Percentiles rank a stretch among this genome's conserved stretches.
These are phyloP conservation scores for Corvus cornix DNA, from an alignment of 2,113 vertebrate species.

Conservation along the genomic window DNA sequence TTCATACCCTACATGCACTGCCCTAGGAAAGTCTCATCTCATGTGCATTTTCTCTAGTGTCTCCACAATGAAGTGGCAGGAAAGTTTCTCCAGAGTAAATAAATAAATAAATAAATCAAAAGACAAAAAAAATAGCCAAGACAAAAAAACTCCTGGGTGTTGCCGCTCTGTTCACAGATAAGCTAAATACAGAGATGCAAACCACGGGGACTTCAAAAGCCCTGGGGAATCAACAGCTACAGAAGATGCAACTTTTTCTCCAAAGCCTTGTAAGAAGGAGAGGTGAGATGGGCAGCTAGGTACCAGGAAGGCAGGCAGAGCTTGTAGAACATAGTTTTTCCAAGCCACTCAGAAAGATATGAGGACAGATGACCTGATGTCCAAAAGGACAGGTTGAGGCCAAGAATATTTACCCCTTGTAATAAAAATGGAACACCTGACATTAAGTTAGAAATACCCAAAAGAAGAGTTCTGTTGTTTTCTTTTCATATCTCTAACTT, in stretches of 20 bases:
- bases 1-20: accelerated
- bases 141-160: not conserved
- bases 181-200: not conserved
- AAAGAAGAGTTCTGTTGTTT: not conserved
- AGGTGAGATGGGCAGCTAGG: not conserved
- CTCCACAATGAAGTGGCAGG: not conserved
- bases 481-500: not conserved
- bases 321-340: not conserved
- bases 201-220: not conserved
- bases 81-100: not conserved
- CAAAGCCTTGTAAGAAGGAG: not conserved
- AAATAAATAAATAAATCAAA: no score
- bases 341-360: not conserved
- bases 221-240: not conserved
- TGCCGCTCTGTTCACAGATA: not conserved
- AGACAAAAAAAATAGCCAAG: not conserved
- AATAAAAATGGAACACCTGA: not conserved
- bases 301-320: not conserved
- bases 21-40: not conserved
- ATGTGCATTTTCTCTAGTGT: not conserved
- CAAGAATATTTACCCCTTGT: not conserved
- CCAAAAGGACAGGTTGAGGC: not conserved
- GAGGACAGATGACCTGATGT: not conserved
- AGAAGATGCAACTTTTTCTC: not conserved
- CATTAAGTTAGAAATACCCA: not conserved